phyloP scores from a whole-genome alignment of 2,113 vertebrate genomes.

The Cololabis saira region DNA sequence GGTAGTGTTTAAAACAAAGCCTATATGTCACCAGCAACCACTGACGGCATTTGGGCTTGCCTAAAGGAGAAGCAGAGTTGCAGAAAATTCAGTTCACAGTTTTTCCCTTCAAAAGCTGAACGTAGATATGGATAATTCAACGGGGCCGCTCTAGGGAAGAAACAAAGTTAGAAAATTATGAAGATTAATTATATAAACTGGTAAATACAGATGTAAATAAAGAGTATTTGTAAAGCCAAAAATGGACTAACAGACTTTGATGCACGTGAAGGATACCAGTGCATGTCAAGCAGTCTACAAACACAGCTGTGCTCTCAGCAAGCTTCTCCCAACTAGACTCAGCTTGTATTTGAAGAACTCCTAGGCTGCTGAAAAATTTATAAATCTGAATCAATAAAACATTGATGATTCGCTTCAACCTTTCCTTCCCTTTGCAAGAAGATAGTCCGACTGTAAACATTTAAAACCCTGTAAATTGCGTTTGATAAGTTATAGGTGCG shows the following conservation, averaged over 20 bases:
- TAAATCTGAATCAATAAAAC: constrained; percentile 65
- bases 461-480: constrained; percentile 7
- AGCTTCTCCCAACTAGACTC: constrained; percentile 43
- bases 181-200: constrained; percentile 7
- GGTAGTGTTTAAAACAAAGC: constrained; percentile 9
- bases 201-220: constrained; percentile 16
- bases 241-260: constrained; percentile 24
- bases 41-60: constrained; percentile 3
- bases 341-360: constrained; percentile 63
- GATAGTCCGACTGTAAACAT: constrained; percentile 48
- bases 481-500: constrained; percentile 3
- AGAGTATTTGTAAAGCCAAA: constrained; percentile 10
- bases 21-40: not conserved
- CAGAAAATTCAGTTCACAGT: not conserved
- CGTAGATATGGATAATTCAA: constrained; percentile 25
- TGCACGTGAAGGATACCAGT: constrained; percentile 34
- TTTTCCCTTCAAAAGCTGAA: not conserved
- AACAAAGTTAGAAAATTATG: constrained; percentile 9
- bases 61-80: constrained; percentile 2
- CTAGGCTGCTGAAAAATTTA: constrained; percentile 67
- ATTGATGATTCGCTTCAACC: constrained; percentile 63
- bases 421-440: constrained; percentile 37
- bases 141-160: not conserved
- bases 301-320: constrained; percentile 53
- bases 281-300: constrained; percentile 52